phyloP scores from a whole-genome alignment of 2,888 invertebrate species.

The Perdita meconis region DNA sequence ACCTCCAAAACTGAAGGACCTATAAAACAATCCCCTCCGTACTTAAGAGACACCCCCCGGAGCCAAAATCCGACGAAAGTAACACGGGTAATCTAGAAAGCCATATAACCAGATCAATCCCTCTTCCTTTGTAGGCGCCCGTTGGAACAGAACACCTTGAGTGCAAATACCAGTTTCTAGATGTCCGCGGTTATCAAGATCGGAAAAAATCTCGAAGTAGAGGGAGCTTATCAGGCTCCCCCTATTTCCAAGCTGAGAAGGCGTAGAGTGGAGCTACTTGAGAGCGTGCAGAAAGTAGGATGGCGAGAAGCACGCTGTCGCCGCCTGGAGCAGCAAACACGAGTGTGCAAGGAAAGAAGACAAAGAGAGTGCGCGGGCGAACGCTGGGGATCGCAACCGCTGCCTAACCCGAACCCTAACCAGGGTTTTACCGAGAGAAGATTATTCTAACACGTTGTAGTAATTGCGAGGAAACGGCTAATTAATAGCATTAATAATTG shows the following conservation, averaged over 20 bases:
- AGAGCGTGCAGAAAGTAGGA: slow-evolving; percentile 50
- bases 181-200: slow-evolving; percentile 47
- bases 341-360: slow-evolving; percentile 41
- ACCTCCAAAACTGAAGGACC: too few relatives aligned
- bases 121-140: not conserved
- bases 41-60: too few relatives aligned
- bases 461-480: too few relatives aligned
- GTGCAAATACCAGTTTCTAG: slow-evolving; percentile 46
- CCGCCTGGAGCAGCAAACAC: slow-evolving; percentile 50
- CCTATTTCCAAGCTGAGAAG: slow-evolving; percentile 25
- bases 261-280: slow-evolving; percentile 29
- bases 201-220: slow-evolving; percentile 61
- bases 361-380: slow-evolving; percentile 51
- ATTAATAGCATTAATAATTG: too few relatives aligned
- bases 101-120: slow-evolving; percentile 5
- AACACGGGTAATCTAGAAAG: not conserved
- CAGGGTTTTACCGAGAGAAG: too few relatives aligned
- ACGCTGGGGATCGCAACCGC: too few relatives aligned
- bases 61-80: not conserved
- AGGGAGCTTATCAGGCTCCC: slow-evolving; percentile 54
- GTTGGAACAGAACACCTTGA: slow-evolving; percentile 39
- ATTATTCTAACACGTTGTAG: too few relatives aligned
- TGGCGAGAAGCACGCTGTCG: slow-evolving; percentile 33
- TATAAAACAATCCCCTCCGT: too few relatives aligned
- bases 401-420: too few relatives aligned